Base-by-base conservation (phyloP, 2,113 vertebrate genomes). In the Salvelinus fontinalis region DNA sequence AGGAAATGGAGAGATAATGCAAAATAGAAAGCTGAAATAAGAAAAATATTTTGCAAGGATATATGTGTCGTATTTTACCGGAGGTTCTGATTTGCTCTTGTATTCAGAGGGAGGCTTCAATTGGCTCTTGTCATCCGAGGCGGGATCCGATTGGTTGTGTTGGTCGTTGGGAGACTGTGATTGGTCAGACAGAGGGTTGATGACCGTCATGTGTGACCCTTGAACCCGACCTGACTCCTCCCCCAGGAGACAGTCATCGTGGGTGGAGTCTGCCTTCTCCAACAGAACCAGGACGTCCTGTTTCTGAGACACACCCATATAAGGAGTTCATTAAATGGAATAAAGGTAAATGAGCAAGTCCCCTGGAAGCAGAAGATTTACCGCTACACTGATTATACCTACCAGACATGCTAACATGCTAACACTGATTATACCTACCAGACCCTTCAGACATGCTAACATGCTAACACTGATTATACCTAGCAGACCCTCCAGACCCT, bases 91-190 rank as follows among this genome's bases (percentile, higher is more conserved):
- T 65, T 84, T 80, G 81, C 59, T 64, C 66, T 78, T 78, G 60
- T 60, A 7, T 57, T 20, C 88, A 4, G 90, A 79, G 59, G 87
- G 87, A 79, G 84, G 77, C 74, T 80, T 81, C 1, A 81, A 81
- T 0, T 71, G 68, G 70, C 51, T 54, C 5, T 54, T 54, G 51
- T 54, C 51, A 4, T 49, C 44, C 39, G 80, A 77, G 49, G 81
- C 18, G 0, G 79, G 62, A 59, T 84, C 83, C 4, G 62, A 82
- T 62, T 62, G 54, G 54, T 57, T 20, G 4, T 57, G 54, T 57
- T 57, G 54, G 20, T 57, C 4, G 6, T 4, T 9, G 59, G n/a
- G 59, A 62, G 59, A n/a, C n/a, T 11, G 18, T 62, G 18, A 81
- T n/a, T 9, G 87, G 84, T 26, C 22, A 12, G 20, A 8, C 20